Evolutionary conservation across 2,113 vertebrate species (phyloP).

Genomic region (Zingel zingel): DNA sequence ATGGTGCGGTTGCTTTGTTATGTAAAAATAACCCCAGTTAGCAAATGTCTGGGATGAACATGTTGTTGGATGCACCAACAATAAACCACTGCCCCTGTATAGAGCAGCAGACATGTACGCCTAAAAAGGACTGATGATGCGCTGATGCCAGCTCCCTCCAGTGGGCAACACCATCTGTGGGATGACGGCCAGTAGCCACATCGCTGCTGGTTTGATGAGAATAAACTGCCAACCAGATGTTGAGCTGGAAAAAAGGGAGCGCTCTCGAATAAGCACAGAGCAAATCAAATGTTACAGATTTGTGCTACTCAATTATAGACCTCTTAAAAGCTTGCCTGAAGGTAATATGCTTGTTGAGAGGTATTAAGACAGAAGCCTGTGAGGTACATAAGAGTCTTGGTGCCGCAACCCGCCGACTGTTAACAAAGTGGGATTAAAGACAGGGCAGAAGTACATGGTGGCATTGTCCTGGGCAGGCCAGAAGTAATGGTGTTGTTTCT

Average conservation of each 20-base stretch:
- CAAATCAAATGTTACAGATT: conserved; percentile 33
- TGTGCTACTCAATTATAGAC: conserved; percentile 9
- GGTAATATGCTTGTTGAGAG: conserved; percentile 5
- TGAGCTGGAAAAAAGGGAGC: conserved; percentile 27
- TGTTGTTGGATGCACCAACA: conserved; percentile 19
- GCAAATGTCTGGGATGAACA: conserved; percentile 1
- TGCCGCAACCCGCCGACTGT: conserved; percentile 22
- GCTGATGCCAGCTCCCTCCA: conserved; percentile 26
- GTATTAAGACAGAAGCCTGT: conserved; percentile 20
- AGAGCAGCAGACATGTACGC: conserved; percentile 5
- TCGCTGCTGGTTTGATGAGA: conserved; percentile 24
- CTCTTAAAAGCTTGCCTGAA: conserved; percentile 1
- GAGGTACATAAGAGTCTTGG: background rate
- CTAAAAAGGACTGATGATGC: conserved; percentile 31
- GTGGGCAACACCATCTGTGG: conserved; percentile 21
- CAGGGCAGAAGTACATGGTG: conserved; percentile 59
- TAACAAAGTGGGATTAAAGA: conserved; percentile 43
- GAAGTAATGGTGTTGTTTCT: conserved; percentile 76
- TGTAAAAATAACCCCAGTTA: conserved; percentile 18
- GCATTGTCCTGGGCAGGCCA: conserved; percentile 69
- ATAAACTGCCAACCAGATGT: conserved; percentile 45
- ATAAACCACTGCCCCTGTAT: conserved; percentile 19
- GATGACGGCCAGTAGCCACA: conserved; percentile 23
- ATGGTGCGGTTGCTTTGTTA: conserved; percentile 25
- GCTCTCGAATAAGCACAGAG: conserved; percentile 5